Percentiles rank a stretch among this genome's conserved stretches.
Conservation (phyloP, 1,140 invertebrate species). For the Zaprionus lachaisei region DNA sequence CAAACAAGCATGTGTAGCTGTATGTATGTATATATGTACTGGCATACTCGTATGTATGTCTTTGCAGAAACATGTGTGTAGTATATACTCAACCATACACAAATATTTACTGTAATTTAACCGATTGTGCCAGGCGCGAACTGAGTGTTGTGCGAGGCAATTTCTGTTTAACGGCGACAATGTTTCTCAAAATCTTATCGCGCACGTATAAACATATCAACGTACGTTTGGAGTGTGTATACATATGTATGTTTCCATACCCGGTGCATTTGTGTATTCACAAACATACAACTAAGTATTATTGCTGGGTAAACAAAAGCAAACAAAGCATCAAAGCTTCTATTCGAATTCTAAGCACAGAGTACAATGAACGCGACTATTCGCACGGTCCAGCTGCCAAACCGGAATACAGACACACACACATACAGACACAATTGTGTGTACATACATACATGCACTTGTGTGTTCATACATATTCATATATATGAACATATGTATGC, state of each 20-base stretch:
- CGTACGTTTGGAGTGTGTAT: neutral
- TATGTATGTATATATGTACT: neutral
- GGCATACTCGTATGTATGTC: neutral
- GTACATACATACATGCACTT: neutral
- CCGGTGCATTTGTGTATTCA: neutral
- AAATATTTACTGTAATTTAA: constrained; percentile 10
- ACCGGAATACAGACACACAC: constrained; percentile 1
- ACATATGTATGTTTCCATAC: no score
- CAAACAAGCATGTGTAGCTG: neutral
- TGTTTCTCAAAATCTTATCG: neutral
- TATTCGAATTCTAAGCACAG: neutral
- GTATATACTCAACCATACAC: neutral
- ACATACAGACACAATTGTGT: neutral
- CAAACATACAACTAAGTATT: neutral
- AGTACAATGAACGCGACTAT: neutral
- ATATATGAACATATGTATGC: neutral
- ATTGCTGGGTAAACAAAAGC: neutral
- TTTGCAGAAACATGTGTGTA: constrained; percentile 6
- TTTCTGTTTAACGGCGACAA: constrained; percentile 4
- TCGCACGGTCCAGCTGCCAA: constrained; percentile 9
- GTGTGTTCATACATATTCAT: neutral
- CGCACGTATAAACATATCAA: constrained; percentile 1
- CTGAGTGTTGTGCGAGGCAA: neutral
- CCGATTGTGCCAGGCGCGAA: constrained; percentile 5
- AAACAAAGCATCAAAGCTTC: neutral